phyloP scores from a whole-genome alignment of 2,113 vertebrate genomes.

The Theristicus caerulescens region DNA sequence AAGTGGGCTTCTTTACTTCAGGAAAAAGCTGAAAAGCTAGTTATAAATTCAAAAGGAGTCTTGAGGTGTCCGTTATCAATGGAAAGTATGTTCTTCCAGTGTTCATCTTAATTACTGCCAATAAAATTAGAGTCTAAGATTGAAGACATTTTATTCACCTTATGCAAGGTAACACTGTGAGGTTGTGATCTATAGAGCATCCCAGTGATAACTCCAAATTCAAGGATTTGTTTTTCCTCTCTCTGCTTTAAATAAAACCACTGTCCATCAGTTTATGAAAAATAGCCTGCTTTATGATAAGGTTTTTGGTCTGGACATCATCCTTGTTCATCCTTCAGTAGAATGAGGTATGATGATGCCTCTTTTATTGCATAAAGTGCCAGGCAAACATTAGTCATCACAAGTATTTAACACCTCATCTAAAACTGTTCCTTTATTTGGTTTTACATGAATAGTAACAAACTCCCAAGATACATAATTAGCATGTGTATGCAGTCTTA shows the following conservation, averaged over 20 bases:
- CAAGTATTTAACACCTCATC: not conserved
- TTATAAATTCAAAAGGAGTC: not conserved
- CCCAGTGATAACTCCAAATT: not conserved
- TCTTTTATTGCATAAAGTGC: not conserved
- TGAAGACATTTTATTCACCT: not conserved
- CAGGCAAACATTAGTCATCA: not conserved
- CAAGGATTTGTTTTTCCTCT: not conserved
- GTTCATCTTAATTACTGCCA: not conserved
- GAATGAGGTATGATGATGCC: not conserved
- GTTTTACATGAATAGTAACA: not conserved
- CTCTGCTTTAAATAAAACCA: not conserved
- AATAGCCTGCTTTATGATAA: not conserved
- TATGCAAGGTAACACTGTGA: not conserved
- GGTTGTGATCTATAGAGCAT: not conserved
- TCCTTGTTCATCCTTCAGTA: not conserved
- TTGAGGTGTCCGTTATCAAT: not conserved
- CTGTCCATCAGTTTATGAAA: not conserved
- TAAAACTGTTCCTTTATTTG: not conserved
- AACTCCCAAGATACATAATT: not conserved
- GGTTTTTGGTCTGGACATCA: not conserved
- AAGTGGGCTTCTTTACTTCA: not conserved
- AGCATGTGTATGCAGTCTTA: not conserved
- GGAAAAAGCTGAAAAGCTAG: not conserved
- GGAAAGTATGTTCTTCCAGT: not conserved
- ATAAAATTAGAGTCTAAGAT: not conserved